Percentiles rank a stretch among this genome's conserved stretches.
Evolutionary conservation across 2,888 invertebrate genomes (phyloP).

Genomic region (Drosophila parthenogenetica): DNA sequence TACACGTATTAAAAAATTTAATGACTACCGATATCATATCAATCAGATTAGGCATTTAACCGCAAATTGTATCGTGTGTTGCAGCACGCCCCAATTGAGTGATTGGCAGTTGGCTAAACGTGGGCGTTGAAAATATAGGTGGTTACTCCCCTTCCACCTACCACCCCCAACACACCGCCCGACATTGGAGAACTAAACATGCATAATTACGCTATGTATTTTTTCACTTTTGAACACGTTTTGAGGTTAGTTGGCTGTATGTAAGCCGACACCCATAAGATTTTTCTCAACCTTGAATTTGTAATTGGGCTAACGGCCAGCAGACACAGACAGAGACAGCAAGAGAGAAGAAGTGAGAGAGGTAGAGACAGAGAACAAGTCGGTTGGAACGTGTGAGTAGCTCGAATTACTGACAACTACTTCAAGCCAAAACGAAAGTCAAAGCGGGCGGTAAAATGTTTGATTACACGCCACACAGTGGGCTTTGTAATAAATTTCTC

Average conservation of each 20-base stretch:
- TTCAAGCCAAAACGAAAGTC: conserved; percentile 30
- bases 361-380: conserved; percentile 7
- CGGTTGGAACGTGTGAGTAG: conserved; percentile 30
- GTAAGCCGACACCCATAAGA: conserved; percentile 53
- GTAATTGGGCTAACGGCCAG: conserved; percentile 68
- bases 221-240: conserved; percentile 72
- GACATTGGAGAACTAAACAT: conserved; percentile 14
- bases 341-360: background rate
- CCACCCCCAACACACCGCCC: background rate
- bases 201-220: conserved; percentile 52
- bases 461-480: conserved; percentile 22
- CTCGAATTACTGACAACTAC: conserved; percentile 50
- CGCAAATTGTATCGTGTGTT: conserved; percentile 47
- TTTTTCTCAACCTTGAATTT: conserved; percentile 73
- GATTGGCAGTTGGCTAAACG: conserved; percentile 39
- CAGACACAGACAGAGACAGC: conserved; percentile 13
- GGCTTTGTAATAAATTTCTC: background rate
- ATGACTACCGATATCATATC: conserved; percentile 1
- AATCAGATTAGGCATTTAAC: conserved; percentile 16
- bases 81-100: conserved; percentile 50
- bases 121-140: conserved; percentile 21
- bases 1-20: background rate
- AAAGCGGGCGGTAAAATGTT: conserved; percentile 28
- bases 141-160: background rate
- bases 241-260: conserved; percentile 56